A percentile compares a stretch with the other conserved stretches of the same genome.
phyloP scores from a whole-genome alignment of 2,113 vertebrate species.

The Leptodactylus fuscus region DNA sequence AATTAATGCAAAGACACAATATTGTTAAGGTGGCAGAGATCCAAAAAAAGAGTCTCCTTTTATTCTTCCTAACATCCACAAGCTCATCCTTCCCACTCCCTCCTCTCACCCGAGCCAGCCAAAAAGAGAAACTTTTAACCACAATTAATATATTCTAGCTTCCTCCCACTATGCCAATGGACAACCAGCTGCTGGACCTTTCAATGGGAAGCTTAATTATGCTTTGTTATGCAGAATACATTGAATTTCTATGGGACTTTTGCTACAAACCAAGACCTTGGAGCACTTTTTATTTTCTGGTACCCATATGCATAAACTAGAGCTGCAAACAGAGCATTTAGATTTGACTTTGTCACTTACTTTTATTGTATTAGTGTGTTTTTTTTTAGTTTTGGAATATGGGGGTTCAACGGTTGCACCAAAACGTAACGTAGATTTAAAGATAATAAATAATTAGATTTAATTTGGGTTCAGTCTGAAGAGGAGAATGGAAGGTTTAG shows the following conservation, averaged over 20 bases:
- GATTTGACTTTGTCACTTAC: background rate
- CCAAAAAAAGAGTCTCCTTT: slow-evolving; percentile 67
- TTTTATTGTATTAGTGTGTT: background rate
- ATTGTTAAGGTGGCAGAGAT: slow-evolving; percentile 66
- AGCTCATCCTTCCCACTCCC: slow-evolving; percentile 53
- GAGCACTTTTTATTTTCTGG: slow-evolving; percentile 68
- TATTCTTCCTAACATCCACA: slow-evolving; percentile 51
- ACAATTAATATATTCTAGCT: slow-evolving; percentile 81
- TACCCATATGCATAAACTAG: slow-evolving; percentile 71
- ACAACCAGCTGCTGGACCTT: slow-evolving; percentile 91
- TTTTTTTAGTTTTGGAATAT: background rate
- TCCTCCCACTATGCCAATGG: slow-evolving; percentile 81
- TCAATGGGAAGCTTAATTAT: slow-evolving; percentile 96
- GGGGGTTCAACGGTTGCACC: no score
- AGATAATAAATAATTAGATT: background rate
- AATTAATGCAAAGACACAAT: slow-evolving; percentile 56
- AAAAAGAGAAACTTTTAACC: slow-evolving; percentile 72
- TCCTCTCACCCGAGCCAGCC: slow-evolving; percentile 58
- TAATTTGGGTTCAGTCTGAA: background rate
- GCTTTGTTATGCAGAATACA: slow-evolving; percentile 96
- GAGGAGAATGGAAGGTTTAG: background rate
- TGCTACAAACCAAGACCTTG: slow-evolving; percentile 77
- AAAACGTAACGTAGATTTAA: background rate
- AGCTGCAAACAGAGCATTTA: slow-evolving; percentile 56
- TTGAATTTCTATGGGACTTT: slow-evolving; percentile 84